These are phyloP conservation scores for Ochotona curzoniae DNA, from an alignment of 2,113 vertebrate genomes.

Conservation along the genomic window DNA sequence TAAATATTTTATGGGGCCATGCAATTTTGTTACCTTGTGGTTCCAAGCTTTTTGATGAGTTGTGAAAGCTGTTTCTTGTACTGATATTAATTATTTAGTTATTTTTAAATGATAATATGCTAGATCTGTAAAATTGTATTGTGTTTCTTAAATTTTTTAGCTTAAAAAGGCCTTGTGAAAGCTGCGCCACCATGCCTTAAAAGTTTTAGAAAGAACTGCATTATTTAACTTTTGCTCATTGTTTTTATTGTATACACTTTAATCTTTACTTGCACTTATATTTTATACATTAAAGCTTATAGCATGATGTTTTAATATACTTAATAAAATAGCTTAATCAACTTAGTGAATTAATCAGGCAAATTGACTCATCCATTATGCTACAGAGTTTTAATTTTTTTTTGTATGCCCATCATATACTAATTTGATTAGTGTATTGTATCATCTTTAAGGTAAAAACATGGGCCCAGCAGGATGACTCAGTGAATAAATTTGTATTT, in stretches of 20 bases:
- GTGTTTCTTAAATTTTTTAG: background rate
- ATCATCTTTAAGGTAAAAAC: no score
- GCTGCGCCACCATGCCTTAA: background rate
- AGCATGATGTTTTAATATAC: background rate
- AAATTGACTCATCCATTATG: background rate
- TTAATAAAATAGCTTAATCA: background rate
- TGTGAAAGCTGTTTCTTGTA: conserved; percentile 57
- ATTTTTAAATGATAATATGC: conserved; percentile 36
- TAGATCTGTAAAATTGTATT: background rate
- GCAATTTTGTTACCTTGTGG: conserved; percentile 55
- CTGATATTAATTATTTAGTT: conserved; percentile 30
- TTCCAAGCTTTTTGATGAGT: background rate
- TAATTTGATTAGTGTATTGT: no score
- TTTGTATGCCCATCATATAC: background rate
- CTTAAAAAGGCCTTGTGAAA: background rate
- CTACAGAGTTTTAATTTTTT: background rate
- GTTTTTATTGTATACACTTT: background rate
- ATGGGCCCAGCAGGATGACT: no score
- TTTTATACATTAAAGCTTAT: background rate
- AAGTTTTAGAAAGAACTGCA: background rate
- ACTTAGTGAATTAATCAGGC: background rate
- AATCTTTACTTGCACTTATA: background rate
- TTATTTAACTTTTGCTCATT: background rate
- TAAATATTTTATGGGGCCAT: conserved; percentile 65
- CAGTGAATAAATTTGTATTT: no score